Evolutionary conservation across 1,140 invertebrate genomes (phyloP), one percentile per base, ranked within the genome.

Genomic region (Parasteatoda tepidariorum): DNA sequence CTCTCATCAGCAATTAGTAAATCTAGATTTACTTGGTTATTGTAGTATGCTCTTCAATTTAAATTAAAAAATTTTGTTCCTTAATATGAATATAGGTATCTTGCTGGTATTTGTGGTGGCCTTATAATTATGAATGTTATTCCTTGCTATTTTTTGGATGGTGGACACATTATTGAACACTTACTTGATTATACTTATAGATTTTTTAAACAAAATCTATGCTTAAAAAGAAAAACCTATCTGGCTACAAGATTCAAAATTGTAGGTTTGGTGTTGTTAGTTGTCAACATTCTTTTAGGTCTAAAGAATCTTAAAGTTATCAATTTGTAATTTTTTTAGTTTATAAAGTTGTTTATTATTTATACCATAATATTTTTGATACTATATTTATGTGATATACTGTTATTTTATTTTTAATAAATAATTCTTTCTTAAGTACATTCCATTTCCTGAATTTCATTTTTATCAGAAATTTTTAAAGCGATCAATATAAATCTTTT

Each of bases 141-240:
- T 34, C 73, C 73, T 38, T 61, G 55, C 11, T 62, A 31, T 75
- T 24, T 55, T 18, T 24, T 75, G 15, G 73, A 75, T 62, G 73
- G 73, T 11, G n/a, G 55, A 22, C 62, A 41, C 4, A 61, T 75
- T 28, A 55, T 57, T 22, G 68, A 31, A 57, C 15, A 13, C 9
- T 26, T 71, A 28, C 3, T 71, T 54, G 3, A 71, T 71, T 30
- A 9, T 22, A 31, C 18, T 48, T 68, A 41, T 22, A 41, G 15
- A 41, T 24, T 11, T 9, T 28, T 22, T 26, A 68, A 41, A 26
- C n/a, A 33, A 41, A 2, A 15, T 7, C 31, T 22, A 24, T 68
- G 33, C 18, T 4, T n/a, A n/a, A n/a, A n/a, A n/a, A n/a, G 24
- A 15, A 30, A 34, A 9, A 3, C 28, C n/a, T 26, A 11, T 11